phyloP scores from a whole-genome alignment of 2,888 invertebrate species.

The Cheilosia pagana region DNA sequence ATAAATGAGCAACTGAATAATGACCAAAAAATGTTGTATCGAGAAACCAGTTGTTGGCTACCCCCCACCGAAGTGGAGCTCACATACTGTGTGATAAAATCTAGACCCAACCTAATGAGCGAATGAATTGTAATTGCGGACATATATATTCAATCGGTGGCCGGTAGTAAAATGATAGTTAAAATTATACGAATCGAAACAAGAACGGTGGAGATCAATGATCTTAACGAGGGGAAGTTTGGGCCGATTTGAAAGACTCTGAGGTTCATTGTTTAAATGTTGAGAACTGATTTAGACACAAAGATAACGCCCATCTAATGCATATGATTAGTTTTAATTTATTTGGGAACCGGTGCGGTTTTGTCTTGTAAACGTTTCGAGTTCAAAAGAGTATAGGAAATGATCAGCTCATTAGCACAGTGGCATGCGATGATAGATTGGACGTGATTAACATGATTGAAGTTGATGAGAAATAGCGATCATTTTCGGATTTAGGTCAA shows the following conservation, averaged over 20 bases:
- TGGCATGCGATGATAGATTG: conserved; percentile 5
- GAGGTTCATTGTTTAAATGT: conserved; percentile 11
- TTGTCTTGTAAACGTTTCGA: background rate
- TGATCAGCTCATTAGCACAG: conserved; percentile 7
- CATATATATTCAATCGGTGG: conserved; percentile 11
- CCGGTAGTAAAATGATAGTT: conserved; percentile 25
- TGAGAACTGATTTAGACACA: conserved; percentile 23
- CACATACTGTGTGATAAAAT: conserved; percentile 38
- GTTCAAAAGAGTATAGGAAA: background rate
- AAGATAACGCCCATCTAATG: conserved; percentile 27
- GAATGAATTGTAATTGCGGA: conserved; percentile 47
- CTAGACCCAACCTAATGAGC: conserved; percentile 45
- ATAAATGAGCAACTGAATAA: conserved; percentile 13
- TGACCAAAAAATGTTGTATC: conserved; percentile 13
- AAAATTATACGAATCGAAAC: conserved; percentile 18
- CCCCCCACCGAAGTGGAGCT: background rate
- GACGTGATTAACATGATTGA: background rate
- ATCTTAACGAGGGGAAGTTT: conserved; percentile 37
- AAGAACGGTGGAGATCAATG: conserved; percentile 32
- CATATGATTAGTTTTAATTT: conserved; percentile 39
- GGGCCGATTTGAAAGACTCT: background rate
- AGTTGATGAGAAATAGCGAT: background rate
- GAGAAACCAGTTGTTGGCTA: background rate
- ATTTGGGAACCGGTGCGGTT: conserved; percentile 23
- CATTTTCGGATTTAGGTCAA: background rate